Base-by-base conservation (phyloP, 2,113 vertebrate genomes). In the Leuciscus idus region DNA sequence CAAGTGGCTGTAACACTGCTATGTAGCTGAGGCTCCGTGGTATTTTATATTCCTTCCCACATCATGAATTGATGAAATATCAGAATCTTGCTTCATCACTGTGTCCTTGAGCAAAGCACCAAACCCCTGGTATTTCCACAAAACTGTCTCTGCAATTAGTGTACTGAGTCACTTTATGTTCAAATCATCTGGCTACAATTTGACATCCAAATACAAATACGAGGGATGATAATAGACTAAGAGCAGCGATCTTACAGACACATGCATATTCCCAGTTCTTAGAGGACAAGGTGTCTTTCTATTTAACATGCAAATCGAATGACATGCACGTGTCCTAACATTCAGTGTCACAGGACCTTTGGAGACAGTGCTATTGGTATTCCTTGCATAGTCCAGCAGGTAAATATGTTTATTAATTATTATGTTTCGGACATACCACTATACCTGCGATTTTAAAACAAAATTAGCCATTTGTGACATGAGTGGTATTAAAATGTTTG, bases 281-380 rank as follows among this genome's bases (percentile, higher is more conserved):
- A 15, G 33, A 80, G 30, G 19, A 43, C 12, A 26, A 30, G 10
- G 6, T 4, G 21, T 13, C 21, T 57, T 43, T 62, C 57, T 66
- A 46, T 43, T 81, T 81, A 46, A 81, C 79, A 81, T 81, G 61
- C 79, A 81, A 81, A 66, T 81, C 17, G 0, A 33, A 7, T 68
- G 79, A 64, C 13, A 28, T 26, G 33, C 33, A 17, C 1, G 26
- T 48, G 39, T 66, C 36, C 39, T 48, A 50, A 48, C 43, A 21
- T 50, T 81, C 43, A 30, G 59, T 62, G 39, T 66, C 61, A 48
- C 15, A 21, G 43, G 61, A 50, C 12, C 61, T 11, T 46, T 48
- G 61, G n/a, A 81, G 36, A 81, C 59, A 48, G 28, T 76, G 52
- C 52, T 8, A 15, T 33, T 13, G 9, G 39, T 50, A 8, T 10